Evolutionary conservation across 23 tunicate genomes (phyloP), one percentile per base, ranked within the genome.

Genomic region (Clavelina lepadiformis): DNA sequence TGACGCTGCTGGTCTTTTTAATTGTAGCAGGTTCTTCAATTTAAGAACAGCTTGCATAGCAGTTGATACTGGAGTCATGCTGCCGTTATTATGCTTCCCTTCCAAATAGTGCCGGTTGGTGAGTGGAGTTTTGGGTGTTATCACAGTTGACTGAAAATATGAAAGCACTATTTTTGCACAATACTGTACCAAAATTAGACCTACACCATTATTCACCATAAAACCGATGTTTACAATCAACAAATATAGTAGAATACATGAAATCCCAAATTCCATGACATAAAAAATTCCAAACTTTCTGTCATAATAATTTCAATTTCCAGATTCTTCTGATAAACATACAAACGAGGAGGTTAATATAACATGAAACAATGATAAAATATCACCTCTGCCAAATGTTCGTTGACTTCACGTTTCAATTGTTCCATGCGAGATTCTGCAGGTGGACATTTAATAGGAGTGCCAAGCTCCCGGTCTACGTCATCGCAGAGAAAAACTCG

Each of bases 401-500:
- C 75, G 51, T 22, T 47, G 25, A 71, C 61, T 57, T 71, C 78
- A 8, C 37, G n/a, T 33, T 55, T 55, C 2, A 7, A 18, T 1
- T 3, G 49, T 22, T 55, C 73, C 21, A 19, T 67, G 15, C 34
- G n/a, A 0, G 46, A 11, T 19, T 51, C 65, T 13, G 55, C 44
- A 3, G 76, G 76, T 29, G 47, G 78, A 26, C 57, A 61, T 63
- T 93, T 93, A 58, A 93, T 79, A 5, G 98, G 98, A 21, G 98
- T 93, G 19, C 98, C 98, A 0, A 93, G 65, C 28, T 78, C 79
- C 5, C 25, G 25, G 58, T 93, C 98, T 0, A 61, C 94, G n/a
- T 93, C 86, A 38, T 85, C 94, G 46, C 68, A 50, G 18, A 93
- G 78, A 56, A 93, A 93, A 31, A 93, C 84, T 0, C 94, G 69